Conservation (phyloP, 2,797 vertebrate genomes). For the Bradypodion ventrale region DNA sequence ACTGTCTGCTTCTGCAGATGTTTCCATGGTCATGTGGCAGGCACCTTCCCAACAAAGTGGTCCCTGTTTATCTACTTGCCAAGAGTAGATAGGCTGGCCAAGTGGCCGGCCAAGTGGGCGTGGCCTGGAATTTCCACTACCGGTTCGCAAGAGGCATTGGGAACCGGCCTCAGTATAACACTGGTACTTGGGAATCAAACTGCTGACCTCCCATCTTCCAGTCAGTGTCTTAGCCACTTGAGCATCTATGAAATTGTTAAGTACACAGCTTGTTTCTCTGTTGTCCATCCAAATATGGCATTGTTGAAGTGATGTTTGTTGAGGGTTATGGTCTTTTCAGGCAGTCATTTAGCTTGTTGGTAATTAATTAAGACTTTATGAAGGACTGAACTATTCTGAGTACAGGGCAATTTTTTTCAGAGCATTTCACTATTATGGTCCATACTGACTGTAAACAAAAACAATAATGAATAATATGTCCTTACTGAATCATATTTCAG, state of each 20-base stretch:
- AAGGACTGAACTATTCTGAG: background rate
- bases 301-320: slow-evolving; percentile 18
- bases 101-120: too few relatives aligned
- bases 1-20: too few relatives aligned
- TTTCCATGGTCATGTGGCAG: too few relatives aligned
- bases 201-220: too few relatives aligned
- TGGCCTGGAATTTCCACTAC: too few relatives aligned
- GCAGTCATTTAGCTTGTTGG: slow-evolving; percentile 29
- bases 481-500: background rate
- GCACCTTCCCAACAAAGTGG: too few relatives aligned
- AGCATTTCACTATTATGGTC: background rate
- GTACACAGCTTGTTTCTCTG: slow-evolving; percentile 1
- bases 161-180: too few relatives aligned
- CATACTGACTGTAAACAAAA: slow-evolving; percentile 6
- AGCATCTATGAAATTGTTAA: slow-evolving; percentile 19
- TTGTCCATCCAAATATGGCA: background rate
- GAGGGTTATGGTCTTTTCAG: slow-evolving; percentile 10
- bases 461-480: background rate
- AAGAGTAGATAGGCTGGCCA: too few relatives aligned
- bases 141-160: too few relatives aligned
- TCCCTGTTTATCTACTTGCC: too few relatives aligned
- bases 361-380: slow-evolving; percentile 24
- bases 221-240: too few relatives aligned
- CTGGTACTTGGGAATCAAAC: too few relatives aligned
- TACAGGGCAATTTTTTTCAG: background rate